Base-by-base conservation (phyloP, 1,140 invertebrate genomes). In the Bombus superbus region DNA sequence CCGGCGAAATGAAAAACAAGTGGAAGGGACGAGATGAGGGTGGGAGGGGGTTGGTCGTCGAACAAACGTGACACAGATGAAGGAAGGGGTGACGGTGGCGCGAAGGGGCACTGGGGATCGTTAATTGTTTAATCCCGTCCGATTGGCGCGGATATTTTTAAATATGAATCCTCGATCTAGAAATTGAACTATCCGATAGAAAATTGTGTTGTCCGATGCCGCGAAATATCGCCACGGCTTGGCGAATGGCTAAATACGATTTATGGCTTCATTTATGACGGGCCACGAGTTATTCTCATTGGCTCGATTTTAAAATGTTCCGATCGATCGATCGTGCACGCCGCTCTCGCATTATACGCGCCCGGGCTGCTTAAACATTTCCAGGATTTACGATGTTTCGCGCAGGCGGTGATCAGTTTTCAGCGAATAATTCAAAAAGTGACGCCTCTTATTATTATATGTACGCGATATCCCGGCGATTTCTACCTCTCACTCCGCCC, bases 121-220 rank as follows among this genome's bases (percentile, higher is more conserved):
- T 87, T 87, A 85, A 87, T 87, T 84, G 82, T 87, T 84, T 73
- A 87, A 84, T 85, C 86, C 75, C 35, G 73, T 86, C 44, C 82
- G 86, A 79, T 84, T 66, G 69, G 44, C 57, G 59, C 11, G 44
- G 62, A 73, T 83, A 83, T 84, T 87, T 87, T 87, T 78, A 87
- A 87, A 87, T 87, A 84, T 79, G 75, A 85, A 87, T 87, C 82
- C 64, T 79, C 82, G 81, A 74, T 85, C 75, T 79, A 76, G 75
- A 87, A 87, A 87, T 84, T 73, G 82, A 79, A 87, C 82, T 87
- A 77, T 84, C 86, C 82, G 82, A 84, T 83, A 81, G 84, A 81
- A 81, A 81, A 85, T 85, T 85, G 84, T 69, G 71, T 81, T 81
- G 78, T 47, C 78, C 59, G 53, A 42, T 47, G 35, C 53, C 32